Evolutionary conservation across 2,888 invertebrate genomes (phyloP), one percentile per base, ranked within the genome.

Genomic region (Empis livida): DNA sequence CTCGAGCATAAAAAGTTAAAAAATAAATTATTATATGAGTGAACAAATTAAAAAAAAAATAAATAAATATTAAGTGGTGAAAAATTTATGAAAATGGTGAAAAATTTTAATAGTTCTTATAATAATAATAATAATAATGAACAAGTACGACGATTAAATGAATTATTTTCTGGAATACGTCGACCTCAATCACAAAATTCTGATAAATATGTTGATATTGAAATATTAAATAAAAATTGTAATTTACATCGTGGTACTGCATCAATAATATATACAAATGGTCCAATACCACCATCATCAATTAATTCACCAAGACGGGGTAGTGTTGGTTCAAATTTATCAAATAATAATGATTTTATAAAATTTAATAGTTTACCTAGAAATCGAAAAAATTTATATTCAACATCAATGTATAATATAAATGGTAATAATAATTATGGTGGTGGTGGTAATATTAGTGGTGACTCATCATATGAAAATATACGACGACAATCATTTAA

Each of bases 201-300:
- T n/a, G n/a, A 13, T 20, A 41, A 41, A 41, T 41, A 41, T 27
- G 41, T 41, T 41, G 41, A 41, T 41, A 41, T 41, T 27, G 41
- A 41, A 27, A 14, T 41, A 14, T 20, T 41, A 23, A 41, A 41
- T 41, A 41, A 41, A 41, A 41, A 41, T 23, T 41, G 41, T 41
- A 41, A 41, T 41, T 10, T 41, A 41, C 41, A 41, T 41, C 41
- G 41, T 27, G 41, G 41, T 10, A 41, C 41, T 17, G 32, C 32
- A 35, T 35, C 32, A 13, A 27, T 27, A 27, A 27, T 27, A 8
- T 27, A 27, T 27, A 27, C 23, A 27, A 27, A 27, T 27, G 23
- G 23, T 27, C 23, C 5, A 27, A 27, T 27, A 27, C 39, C 39
- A 16, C 17, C 16, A 11, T 10, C 23, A 9, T 2, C 41, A 27